These are phyloP conservation scores for Acanthurus tractus DNA, from an alignment of 2,797 vertebrate genomes.

Conservation along the genomic window DNA sequence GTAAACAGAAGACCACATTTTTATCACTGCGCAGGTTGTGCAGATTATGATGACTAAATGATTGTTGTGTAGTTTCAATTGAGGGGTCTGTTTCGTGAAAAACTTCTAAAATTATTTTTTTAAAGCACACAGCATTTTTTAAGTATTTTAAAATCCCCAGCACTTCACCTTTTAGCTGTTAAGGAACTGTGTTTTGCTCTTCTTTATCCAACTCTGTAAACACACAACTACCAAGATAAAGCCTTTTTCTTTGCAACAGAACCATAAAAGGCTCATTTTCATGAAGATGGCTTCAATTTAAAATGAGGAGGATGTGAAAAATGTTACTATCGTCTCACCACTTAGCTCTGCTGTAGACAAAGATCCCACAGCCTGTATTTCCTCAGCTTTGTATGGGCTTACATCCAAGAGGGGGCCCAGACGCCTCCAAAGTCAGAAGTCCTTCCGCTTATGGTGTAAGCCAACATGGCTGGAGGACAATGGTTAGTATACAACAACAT, in stretches of 20 bases:
- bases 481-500: slow-evolving; percentile 19
- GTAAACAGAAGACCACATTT: slow-evolving; percentile 30
- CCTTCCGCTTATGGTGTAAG: neutral
- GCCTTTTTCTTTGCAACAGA: neutral
- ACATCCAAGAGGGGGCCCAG: neutral
- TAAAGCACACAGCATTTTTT: neutral
- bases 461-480: slow-evolving; percentile 4
- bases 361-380: neutral
- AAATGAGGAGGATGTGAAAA: neutral
- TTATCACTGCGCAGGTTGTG: slow-evolving; percentile 9
- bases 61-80: neutral
- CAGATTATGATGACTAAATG: slow-evolving; percentile 2
- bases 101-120: neutral
- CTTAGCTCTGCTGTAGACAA: neutral
- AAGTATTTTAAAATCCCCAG: slow-evolving; percentile 4
- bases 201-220: neutral
- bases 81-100: neutral
- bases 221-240: neutral
- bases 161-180: neutral
- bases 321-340: neutral
- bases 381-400: neutral
- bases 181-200: neutral
- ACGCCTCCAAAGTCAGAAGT: neutral
- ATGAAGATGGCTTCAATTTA: neutral
- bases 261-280: neutral